A percentile compares a stretch with the other conserved stretches of the same genome.
phyloP scores from a whole-genome alignment of 2,797 vertebrate genomes.

The Tinamus major region DNA sequence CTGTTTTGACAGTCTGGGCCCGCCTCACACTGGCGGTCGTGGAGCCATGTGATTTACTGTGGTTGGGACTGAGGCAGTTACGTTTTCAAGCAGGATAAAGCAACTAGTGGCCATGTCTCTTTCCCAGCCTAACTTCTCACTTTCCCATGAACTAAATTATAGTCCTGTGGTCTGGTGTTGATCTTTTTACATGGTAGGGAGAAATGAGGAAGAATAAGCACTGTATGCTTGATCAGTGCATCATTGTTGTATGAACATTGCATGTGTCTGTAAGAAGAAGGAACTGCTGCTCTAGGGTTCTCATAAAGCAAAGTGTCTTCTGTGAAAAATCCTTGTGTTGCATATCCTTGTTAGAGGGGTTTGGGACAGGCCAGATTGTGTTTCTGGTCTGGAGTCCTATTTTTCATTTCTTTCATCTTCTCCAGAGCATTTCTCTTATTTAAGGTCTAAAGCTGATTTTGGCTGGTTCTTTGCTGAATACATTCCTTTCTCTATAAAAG shows the following conservation, averaged over 20 bases:
- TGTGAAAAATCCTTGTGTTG: background rate
- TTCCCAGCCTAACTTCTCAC: constrained; percentile 10
- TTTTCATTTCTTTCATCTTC: background rate
- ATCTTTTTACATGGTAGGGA: background rate
- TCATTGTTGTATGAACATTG: background rate
- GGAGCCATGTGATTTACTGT: background rate
- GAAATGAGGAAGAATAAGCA: background rate
- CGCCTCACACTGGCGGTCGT: constrained; percentile 30
- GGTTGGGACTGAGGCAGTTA: constrained; percentile 18
- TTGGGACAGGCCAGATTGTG: background rate
- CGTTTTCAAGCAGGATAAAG: constrained; percentile 6
- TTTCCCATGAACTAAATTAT: constrained; percentile 33
- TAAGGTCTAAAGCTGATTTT: background rate
- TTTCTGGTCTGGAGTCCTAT: background rate
- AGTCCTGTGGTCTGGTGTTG: background rate
- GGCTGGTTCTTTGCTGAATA: background rate
- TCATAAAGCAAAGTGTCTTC: background rate
- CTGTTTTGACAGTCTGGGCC: constrained; percentile 39
- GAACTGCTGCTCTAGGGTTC: background rate
- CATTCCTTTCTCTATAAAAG: background rate
- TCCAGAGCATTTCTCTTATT: background rate
- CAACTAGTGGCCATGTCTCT: constrained; percentile 9
- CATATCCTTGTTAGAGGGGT: background rate
- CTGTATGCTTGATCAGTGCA: background rate
- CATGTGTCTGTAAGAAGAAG: background rate